A percentile compares a stretch with the other conserved stretches of the same genome.
phyloP scores from a whole-genome alignment of 1,140 invertebrate genomes.

The Muscidifurax raptorellus region DNA sequence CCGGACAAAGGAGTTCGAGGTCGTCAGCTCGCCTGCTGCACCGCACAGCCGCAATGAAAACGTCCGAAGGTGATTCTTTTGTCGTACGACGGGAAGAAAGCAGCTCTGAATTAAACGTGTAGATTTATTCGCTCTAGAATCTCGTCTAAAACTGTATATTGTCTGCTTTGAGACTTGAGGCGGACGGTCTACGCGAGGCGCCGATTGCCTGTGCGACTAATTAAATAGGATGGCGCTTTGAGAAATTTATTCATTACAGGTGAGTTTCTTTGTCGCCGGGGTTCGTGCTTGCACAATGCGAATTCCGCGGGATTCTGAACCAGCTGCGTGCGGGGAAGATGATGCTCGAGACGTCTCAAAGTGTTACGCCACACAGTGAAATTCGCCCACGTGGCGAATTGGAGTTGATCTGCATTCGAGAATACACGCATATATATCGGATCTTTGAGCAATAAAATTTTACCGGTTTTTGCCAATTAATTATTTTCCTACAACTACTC shows the following conservation, averaged over 20 bases:
- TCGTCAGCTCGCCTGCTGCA: constrained; percentile 55
- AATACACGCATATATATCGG: neutral
- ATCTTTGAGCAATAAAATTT: neutral
- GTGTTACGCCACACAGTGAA: neutral
- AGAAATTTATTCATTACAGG: neutral
- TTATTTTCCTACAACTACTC: neutral
- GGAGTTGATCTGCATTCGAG: neutral
- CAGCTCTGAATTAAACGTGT: constrained; percentile 13
- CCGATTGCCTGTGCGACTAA: neutral
- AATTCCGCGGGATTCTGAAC: neutral
- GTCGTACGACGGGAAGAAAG: constrained; percentile 8
- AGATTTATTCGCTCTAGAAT: neutral
- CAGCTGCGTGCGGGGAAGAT: too few relatives aligned
- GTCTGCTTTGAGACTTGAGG: too few relatives aligned
- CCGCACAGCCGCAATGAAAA: constrained; percentile 6
- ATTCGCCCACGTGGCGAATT: neutral
- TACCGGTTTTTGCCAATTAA: neutral
- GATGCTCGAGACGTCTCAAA: too few relatives aligned
- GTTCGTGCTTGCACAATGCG: neutral
- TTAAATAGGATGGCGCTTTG: neutral
- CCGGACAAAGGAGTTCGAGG: constrained; percentile 60
- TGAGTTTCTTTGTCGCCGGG: neutral
- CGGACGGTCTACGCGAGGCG: neutral
- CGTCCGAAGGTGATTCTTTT: neutral
- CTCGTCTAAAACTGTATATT: too few relatives aligned